These are phyloP conservation scores for Phthorimaea operculella DNA, from an alignment of 1,140 invertebrate species.

Conservation along the genomic window DNA sequence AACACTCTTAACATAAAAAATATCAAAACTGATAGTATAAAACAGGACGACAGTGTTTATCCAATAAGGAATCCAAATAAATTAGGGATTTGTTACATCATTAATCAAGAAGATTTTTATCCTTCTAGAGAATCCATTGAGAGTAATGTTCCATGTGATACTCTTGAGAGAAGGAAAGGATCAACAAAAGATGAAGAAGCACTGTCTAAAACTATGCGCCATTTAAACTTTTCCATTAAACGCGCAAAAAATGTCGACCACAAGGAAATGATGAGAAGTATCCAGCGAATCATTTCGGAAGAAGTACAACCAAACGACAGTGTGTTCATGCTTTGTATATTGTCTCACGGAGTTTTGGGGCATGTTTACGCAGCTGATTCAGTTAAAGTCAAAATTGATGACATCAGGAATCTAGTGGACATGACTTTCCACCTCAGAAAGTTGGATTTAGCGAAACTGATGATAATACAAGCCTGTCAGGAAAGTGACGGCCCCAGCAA, in stretches of 20 bases:
- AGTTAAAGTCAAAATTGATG: slow-evolving; percentile 49
- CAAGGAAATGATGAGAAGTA: slow-evolving; percentile 35
- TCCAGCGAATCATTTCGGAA: slow-evolving; percentile 36
- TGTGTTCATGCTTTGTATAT: slow-evolving; percentile 54
- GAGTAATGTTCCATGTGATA: slow-evolving; percentile 12
- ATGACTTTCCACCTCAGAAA: slow-evolving; percentile 29
- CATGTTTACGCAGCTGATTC: slow-evolving; percentile 58
- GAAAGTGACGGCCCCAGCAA: slow-evolving; percentile 18
- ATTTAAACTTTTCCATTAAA: slow-evolving; percentile 44
- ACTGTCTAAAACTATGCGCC: slow-evolving; percentile 43
- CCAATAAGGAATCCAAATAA: slow-evolving; percentile 38
- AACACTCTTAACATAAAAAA: slow-evolving; percentile 6
- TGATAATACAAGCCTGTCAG: slow-evolving; percentile 57
- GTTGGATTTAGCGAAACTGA: slow-evolving; percentile 44
- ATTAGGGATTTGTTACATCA: slow-evolving; percentile 51
- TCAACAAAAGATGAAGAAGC: slow-evolving; percentile 37
- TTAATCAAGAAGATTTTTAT: slow-evolving; percentile 58
- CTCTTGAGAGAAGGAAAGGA: slow-evolving; percentile 31
- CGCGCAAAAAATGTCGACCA: slow-evolving; percentile 36
- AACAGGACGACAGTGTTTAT: slow-evolving; percentile 29
- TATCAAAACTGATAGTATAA: slow-evolving; percentile 42
- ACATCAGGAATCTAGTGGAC: slow-evolving; percentile 48
- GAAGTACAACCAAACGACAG: slow-evolving; percentile 39
- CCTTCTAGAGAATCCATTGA: slow-evolving; percentile 46
- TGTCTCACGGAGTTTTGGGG: slow-evolving; percentile 55